Evolutionary conservation across 2,113 vertebrate genomes (phyloP), one percentile per base, ranked within the genome.

Genomic region (Sylvilagus bachmani): DNA sequence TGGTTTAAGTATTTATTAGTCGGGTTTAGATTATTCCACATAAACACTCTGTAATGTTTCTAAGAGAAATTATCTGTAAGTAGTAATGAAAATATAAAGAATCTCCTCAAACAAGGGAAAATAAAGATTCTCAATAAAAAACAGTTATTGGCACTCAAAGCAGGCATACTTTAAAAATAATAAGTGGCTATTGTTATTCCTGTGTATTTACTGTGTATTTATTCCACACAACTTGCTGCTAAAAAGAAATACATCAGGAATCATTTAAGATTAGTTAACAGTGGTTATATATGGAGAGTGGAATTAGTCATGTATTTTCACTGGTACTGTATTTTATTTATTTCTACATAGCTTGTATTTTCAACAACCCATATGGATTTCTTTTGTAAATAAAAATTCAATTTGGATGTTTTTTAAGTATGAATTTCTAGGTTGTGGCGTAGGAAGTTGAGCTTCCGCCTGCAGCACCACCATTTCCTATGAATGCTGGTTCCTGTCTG

Each of bases 311-410:
- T n/a, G 11, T 73, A 74, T 16, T 89, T 36, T 86, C 10, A 24
- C 21, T 86, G 36, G 11, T 9, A 74, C 27, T 86, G 33, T 92
- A n/a, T 61, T 89, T 51, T 64, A 86, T 67, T 73, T 93, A 78
- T 74, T 55, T 0, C 25, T 29, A 38, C 12, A n/a, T 33, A 89
- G 58, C 71, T 79, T 91, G 0, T 61, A 73, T n/a, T 86, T 86
- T 67, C 87, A 77, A 53, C 11, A 88, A 70, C 8, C 36, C 10
- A 55, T 44, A 66, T n/a, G 2, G 61, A 55, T 29, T 33, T 38
- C 0, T 82, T 58, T 62, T 78, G 3, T 84, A 96, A 90, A 77
- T 33, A 73, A 91, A 79, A 44, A 89, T 17, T 12, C 69, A 61
- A 53, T 17, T 89, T 19, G 6, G 1, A 29, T 53, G 25, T 81